Evolutionary conservation across 2,888 invertebrate species (phyloP).

Genomic region (Flabesymbios commensalis): DNA sequence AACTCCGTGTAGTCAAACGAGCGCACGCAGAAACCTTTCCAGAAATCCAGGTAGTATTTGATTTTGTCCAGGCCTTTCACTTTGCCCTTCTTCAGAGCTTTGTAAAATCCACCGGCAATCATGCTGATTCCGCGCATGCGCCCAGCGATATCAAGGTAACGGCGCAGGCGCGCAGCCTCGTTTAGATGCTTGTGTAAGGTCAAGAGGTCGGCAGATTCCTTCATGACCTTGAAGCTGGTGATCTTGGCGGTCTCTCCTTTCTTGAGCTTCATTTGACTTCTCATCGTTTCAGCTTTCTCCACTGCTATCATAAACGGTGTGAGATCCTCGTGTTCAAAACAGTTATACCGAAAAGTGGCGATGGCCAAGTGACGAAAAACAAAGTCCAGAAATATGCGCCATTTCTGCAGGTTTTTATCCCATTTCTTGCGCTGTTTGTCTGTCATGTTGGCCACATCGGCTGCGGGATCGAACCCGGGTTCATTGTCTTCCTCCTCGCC

Average conservation of each 20-base stretch:
- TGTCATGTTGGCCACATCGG: slow-evolving; percentile 17
- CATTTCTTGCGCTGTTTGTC: slow-evolving; percentile 32
- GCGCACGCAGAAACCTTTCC: slow-evolving; percentile 34
- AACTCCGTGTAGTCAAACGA: slow-evolving; percentile 30
- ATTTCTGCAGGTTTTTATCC: slow-evolving; percentile 29
- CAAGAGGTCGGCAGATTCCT: slow-evolving; percentile 25
- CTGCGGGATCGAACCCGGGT: slow-evolving; percentile 13
- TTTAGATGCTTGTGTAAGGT: slow-evolving; percentile 6
- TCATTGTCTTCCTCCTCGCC: slow-evolving; percentile 12
- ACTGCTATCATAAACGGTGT: slow-evolving; percentile 26
- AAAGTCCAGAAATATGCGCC: slow-evolving; percentile 36
- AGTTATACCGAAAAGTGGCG: slow-evolving; percentile 33
- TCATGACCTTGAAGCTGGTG: slow-evolving; percentile 25
- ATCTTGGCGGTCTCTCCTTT: slow-evolving; percentile 30
- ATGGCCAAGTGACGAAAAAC: slow-evolving; percentile 34
- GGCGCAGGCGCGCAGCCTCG: slow-evolving; percentile 22
- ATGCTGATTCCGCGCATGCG: slow-evolving; percentile 29
- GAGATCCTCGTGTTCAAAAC: slow-evolving; percentile 31
- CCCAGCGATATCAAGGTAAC: slow-evolving; percentile 30
- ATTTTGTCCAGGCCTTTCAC: slow-evolving; percentile 30
- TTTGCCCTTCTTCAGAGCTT: slow-evolving; percentile 34
- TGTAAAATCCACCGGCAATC: slow-evolving; percentile 33
- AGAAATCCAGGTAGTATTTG: slow-evolving; percentile 31
- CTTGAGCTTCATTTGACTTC: slow-evolving; percentile 26
- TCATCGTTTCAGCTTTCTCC: slow-evolving; percentile 28